These are phyloP conservation scores for Neoitamus cyanurus DNA, from an alignment of 2,888 invertebrate genomes.

Conservation along the genomic window DNA sequence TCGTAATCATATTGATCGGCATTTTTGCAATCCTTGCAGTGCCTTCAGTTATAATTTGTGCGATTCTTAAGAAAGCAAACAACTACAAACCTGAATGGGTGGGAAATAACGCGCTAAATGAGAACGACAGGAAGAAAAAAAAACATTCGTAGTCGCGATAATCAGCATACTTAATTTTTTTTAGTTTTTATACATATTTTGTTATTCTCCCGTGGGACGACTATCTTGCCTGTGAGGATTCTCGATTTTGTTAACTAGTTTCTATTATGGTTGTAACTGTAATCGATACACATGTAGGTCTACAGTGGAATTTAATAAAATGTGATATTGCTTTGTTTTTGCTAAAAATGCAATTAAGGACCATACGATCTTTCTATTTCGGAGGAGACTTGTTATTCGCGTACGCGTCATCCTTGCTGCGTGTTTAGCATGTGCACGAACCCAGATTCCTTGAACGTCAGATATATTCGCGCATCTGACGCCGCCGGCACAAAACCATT, in stretches of 20 bases:
- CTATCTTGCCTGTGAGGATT: not conserved
- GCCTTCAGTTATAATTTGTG: slow-evolving; percentile 62
- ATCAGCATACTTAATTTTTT: not conserved
- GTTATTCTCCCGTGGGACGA: not conserved
- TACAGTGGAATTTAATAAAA: slow-evolving; percentile 40
- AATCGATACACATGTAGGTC: not conserved
- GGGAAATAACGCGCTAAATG: not conserved
- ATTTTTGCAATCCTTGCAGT: slow-evolving; percentile 61
- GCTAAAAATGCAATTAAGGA: slow-evolving; percentile 17
- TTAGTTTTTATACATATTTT: slow-evolving; percentile 9
- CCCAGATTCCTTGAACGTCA: too few species aligned
- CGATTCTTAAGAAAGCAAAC: slow-evolving; percentile 58
- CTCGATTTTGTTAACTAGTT: slow-evolving; percentile 23
- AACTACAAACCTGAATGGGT: slow-evolving; percentile 9
- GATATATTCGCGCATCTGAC: too few species aligned
- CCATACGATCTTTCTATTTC: too few species aligned
- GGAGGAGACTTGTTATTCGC: too few species aligned
- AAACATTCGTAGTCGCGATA: not conserved
- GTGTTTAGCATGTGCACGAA: too few species aligned
- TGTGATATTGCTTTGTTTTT: slow-evolving; percentile 31
- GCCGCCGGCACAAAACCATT: too few species aligned
- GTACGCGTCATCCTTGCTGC: too few species aligned
- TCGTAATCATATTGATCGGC: slow-evolving; percentile 61
- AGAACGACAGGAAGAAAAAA: slow-evolving; percentile 9
- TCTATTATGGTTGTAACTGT: slow-evolving; percentile 22